A percentile compares a stretch with the other conserved stretches of the same genome.
These are phyloP conservation scores for Polypterus bichir DNA, from an alignment of 2,113 vertebrate genomes.

Conservation along the genomic window DNA sequence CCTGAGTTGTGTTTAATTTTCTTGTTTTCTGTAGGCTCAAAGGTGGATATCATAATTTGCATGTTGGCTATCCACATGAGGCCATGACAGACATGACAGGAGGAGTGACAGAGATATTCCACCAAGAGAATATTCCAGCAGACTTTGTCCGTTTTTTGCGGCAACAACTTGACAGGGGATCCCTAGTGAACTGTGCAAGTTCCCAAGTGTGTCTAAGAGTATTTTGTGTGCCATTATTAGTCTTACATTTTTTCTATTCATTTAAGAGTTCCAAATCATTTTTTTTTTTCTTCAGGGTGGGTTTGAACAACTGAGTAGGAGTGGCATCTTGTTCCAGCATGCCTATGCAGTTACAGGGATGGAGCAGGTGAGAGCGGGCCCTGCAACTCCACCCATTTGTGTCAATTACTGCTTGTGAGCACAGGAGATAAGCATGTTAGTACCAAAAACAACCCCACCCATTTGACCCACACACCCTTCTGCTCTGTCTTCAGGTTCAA, in stretches of 20 bases:
- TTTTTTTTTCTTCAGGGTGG: conserved; percentile 31
- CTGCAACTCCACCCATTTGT: neutral
- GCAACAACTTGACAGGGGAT: conserved; percentile 37
- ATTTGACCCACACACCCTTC: neutral
- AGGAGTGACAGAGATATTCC: conserved; percentile 40
- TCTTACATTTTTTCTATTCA: neutral
- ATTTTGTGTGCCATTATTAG: too few species aligned
- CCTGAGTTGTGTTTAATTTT: neutral
- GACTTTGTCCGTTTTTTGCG: conserved; percentile 28
- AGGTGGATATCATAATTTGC: conserved; percentile 51
- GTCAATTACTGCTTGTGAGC: too few species aligned
- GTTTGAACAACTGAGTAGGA: conserved; percentile 30
- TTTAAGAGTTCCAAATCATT: too few species aligned
- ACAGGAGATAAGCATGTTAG: too few species aligned
- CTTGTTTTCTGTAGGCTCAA: conserved; percentile 38
- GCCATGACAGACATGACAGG: conserved; percentile 61
- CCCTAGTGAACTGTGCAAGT: conserved; percentile 56
- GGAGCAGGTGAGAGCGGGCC: conserved; percentile 32
- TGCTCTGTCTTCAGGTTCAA: conserved; percentile 30
- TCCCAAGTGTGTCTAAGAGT: conserved; percentile 23
- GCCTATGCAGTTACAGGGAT: conserved; percentile 52
- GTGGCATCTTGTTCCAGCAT: conserved; percentile 51
- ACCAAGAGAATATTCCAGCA: conserved; percentile 19
- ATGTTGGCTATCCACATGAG: conserved; percentile 55
- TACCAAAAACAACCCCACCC: too few species aligned